Percentiles rank a stretch among this genome's conserved stretches.
Conservation (phyloP, 2,113 vertebrate genomes). For the Vulpes lagopus region DNA sequence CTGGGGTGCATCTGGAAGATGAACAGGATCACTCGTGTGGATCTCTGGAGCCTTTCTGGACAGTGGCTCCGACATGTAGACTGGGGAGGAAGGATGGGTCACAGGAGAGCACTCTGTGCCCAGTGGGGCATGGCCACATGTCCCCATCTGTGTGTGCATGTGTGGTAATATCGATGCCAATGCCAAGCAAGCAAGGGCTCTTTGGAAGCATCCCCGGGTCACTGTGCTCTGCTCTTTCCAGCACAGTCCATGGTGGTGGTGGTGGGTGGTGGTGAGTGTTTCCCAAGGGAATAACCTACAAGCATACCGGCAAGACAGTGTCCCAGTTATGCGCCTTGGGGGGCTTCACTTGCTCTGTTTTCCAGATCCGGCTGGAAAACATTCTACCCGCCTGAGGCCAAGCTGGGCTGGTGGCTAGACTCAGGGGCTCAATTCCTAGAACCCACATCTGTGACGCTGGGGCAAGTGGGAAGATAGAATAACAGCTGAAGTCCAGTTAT, state of each 20-base stretch:
- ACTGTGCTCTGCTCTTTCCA: too few relatives aligned
- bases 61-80: neutral
- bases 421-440: neutral
- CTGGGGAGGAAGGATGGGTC: neutral
- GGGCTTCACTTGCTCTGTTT: neutral
- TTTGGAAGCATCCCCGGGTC: neutral
- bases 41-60: neutral
- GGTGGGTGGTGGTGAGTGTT: too few relatives aligned
- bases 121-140: neutral
- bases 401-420: neutral
- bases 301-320: accelerated
- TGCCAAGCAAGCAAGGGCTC: accelerated
- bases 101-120: neutral
- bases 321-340: accelerated
- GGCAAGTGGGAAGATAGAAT: neutral
- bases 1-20: neutral
- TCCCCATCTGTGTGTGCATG: neutral
- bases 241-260: neutral
- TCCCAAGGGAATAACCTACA: accelerated
- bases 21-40: neutral
- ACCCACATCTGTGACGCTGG: neutral
- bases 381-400: neutral
- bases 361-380: too few relatives aligned
- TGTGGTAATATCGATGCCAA: neutral
- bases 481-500: neutral